Conservation (phyloP, 2,113 vertebrate genomes). For the Corythornis madagascariensis region DNA sequence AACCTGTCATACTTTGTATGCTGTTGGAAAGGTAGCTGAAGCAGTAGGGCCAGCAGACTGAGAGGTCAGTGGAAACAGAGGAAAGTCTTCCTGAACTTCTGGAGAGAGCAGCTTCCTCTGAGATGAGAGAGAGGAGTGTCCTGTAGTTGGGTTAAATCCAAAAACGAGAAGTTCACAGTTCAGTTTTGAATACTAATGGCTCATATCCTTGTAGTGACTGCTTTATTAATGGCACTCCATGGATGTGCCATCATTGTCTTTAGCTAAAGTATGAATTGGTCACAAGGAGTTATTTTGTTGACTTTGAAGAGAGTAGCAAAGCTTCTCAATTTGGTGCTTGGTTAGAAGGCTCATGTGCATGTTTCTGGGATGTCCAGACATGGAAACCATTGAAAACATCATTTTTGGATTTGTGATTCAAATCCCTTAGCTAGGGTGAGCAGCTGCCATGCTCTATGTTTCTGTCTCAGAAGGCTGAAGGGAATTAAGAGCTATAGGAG, state of each 20-base stretch:
- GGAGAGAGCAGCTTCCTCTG: neutral
- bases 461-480: neutral
- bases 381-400: neutral
- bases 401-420: neutral
- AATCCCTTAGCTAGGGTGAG: neutral
- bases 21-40: neutral
- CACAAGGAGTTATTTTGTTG: neutral
- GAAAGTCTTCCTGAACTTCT: neutral
- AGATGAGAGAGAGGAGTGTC: neutral
- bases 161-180: neutral
- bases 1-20: neutral
- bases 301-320: neutral
- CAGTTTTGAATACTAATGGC: neutral
- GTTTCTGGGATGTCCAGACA: neutral
- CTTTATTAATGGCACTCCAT: neutral
- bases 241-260: neutral
- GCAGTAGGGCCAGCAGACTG: neutral
- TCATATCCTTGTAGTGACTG: neutral
- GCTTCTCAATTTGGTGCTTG: neutral
- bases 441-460: neutral
- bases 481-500: neutral
- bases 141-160: neutral
- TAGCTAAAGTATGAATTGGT: neutral
- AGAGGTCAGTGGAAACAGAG: neutral
- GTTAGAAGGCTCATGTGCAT: neutral